Percentiles rank a stretch among this genome's conserved stretches.
Evolutionary conservation across 1,140 invertebrate genomes (phyloP).

Genomic region (Ceratina calcarata): DNA sequence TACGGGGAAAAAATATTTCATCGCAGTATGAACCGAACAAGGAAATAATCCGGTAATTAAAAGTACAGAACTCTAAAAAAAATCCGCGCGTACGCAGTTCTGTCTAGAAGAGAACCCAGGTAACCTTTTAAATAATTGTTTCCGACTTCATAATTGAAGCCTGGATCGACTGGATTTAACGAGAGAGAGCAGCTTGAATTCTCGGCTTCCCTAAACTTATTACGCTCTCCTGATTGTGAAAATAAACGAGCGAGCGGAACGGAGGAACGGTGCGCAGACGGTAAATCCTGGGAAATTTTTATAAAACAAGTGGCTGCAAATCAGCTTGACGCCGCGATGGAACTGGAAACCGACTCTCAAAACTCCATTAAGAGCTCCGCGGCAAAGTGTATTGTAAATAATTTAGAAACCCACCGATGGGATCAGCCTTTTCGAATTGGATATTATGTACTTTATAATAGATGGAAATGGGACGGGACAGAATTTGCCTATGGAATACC

Average conservation of each 20-base stretch:
- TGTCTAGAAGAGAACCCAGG: not conserved
- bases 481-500: not conserved
- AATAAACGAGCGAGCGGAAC: not conserved
- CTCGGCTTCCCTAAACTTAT: not conserved
- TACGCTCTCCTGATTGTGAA: not conserved
- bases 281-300: not conserved
- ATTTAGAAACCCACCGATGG: slow-evolving; percentile 6
- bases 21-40: no score
- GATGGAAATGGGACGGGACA: not conserved
- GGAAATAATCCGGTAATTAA: no score
- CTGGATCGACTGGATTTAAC: not conserved
- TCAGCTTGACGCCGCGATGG: not conserved
- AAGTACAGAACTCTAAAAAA: no score
- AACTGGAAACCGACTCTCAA: slow-evolving; percentile 12
- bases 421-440: not conserved
- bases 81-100: not conserved
- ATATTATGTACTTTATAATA: no score
- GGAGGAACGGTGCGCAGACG: not conserved
- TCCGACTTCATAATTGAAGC: not conserved
- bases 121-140: not conserved
- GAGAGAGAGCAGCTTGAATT: slow-evolving; percentile 6
- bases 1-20: not conserved
- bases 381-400: slow-evolving; percentile 30
- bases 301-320: slow-evolving; percentile 30
- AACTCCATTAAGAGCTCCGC: slow-evolving; percentile 5